Evolutionary conservation across 2,888 invertebrate genomes (phyloP).

Genomic region (Coecobrya sp.): DNA sequence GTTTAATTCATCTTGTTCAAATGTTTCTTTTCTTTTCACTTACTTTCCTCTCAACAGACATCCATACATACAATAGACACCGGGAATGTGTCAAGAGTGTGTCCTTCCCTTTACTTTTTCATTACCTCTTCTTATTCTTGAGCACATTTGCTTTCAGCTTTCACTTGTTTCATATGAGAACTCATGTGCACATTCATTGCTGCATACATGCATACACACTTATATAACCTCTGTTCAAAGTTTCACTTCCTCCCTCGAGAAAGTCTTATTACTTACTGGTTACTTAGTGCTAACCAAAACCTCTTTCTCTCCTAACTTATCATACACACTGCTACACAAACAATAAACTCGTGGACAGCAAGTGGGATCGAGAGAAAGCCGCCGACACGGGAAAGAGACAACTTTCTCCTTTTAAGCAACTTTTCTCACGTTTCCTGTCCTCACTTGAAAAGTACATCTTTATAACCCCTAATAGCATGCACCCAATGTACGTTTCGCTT

Average conservation of each 20-base stretch:
- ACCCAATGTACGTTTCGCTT: not conserved
- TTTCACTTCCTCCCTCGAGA: slow-evolving; percentile 80
- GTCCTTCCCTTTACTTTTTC: not conserved
- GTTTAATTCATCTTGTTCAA: slow-evolving; percentile 66
- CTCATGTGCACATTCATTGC: slow-evolving; percentile 3
- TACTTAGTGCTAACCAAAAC: slow-evolving; percentile 76
- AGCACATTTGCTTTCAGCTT: slow-evolving; percentile 37
- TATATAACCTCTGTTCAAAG: slow-evolving; percentile 61
- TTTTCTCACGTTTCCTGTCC: slow-evolving; percentile 81
- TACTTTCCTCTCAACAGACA: slow-evolving; percentile 28
- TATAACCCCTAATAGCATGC: not conserved
- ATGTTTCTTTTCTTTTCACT: slow-evolving; percentile 65
- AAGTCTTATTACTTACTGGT: slow-evolving; percentile 75
- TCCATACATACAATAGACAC: not conserved
- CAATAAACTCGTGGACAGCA: slow-evolving; percentile 68
- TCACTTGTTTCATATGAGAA: slow-evolving; percentile 36
- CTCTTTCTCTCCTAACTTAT: slow-evolving; percentile 76
- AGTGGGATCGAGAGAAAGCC: slow-evolving; percentile 35
- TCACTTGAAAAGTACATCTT: slow-evolving; percentile 77
- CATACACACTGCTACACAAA: slow-evolving; percentile 76
- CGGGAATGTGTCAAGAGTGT: not conserved
- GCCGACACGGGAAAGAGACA: slow-evolving; percentile 67
- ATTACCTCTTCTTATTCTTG: not conserved
- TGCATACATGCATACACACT: slow-evolving; percentile 10
- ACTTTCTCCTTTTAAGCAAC: slow-evolving; percentile 78